A percentile compares a stretch with the other conserved stretches of the same genome.
phyloP scores from a whole-genome alignment of 1,140 invertebrate species.

The Aphaenogaster ashmeadi region DNA sequence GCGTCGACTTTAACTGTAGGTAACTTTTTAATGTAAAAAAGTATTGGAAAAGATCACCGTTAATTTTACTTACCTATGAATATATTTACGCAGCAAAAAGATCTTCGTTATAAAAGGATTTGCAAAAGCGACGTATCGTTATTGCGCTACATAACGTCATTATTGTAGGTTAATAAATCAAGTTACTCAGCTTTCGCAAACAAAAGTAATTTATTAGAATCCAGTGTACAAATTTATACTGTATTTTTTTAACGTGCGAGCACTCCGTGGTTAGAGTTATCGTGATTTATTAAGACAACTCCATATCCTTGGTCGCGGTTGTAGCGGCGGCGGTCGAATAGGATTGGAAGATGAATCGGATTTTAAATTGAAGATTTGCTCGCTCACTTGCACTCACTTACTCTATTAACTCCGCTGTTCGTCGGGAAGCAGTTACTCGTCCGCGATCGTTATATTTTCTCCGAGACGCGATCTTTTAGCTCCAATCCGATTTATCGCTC shows the following conservation, averaged over 20 bases:
- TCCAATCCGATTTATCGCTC: constrained; percentile 15
- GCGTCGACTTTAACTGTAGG: background rate
- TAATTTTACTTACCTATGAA: background rate
- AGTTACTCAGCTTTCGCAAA: background rate
- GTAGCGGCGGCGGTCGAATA: background rate
- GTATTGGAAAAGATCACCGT: background rate
- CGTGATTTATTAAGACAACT: constrained; percentile 41
- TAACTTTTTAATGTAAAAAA: constrained; percentile 1
- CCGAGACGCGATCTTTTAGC: constrained; percentile 24
- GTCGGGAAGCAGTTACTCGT: constrained; percentile 32
- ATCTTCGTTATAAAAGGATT: background rate
- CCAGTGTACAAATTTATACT: background rate
- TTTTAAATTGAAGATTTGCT: constrained; percentile 61
- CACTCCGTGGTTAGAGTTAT: background rate
- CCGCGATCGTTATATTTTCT: constrained; percentile 45
- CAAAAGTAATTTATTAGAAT: background rate
- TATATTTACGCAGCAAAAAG: background rate
- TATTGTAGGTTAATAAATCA: constrained; percentile 14
- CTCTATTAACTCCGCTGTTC: constrained; percentile 37
- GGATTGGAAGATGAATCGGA: constrained; percentile 60
- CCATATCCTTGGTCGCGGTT: constrained; percentile 10
- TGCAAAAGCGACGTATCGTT: background rate
- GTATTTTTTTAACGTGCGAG: background rate
- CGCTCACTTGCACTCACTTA: constrained; percentile 56
- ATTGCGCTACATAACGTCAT: background rate